Evolutionary conservation across 2,888 invertebrate species (phyloP), one percentile per base, ranked within the genome.

Genomic region (Yponomeuta cagnagella): DNA sequence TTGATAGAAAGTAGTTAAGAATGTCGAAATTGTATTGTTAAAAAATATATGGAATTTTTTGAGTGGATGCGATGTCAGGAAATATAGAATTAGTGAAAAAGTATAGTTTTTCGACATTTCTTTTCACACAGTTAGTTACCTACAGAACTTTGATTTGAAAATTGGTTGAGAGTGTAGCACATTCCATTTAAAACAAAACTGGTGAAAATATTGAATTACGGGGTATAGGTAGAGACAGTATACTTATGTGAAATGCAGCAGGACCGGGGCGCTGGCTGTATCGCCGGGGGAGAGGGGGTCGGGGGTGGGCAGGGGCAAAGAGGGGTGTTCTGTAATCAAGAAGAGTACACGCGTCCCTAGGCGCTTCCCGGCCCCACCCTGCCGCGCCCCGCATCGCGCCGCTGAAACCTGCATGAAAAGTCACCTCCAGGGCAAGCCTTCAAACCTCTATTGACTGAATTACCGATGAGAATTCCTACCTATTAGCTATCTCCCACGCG

Each of bases 391-490:
- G 77, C 79, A 79, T 37, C 37, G 67, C 67, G 67, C 78, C 78
- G 79, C 77, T 76, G 77, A 76, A 78, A 78, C 85, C 81, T 63
- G 48, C 37, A 48, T 63, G 48, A 58, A 67, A 70, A 63, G 52
- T 48, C 30, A 82, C 85, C 83, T 85, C 82, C 85, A 84, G 90
- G 90, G 89, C 87, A 88, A 89, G 88, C 89, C 89, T 86, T 89
- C 88, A 89, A 88, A 88, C 85, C 85, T 87, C 87, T 91, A 90
- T 91, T 90, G 90, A 90, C 90, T 90, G 90, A 91, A 90, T 89
- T 87, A 88, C 83, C 81, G 79, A 84, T 84, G 78, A 77, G 65
- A 77, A 83, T 8, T 43, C 8, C 9, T 6, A 43, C 43, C 43
- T 43, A 43, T 43, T 43, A 43, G 43, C 43, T 43, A 8, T 8